Evolutionary conservation across 2,113 vertebrate species (phyloP), one percentile per base, ranked within the genome.

Genomic region (Brachyhypopomus gauderio): DNA sequence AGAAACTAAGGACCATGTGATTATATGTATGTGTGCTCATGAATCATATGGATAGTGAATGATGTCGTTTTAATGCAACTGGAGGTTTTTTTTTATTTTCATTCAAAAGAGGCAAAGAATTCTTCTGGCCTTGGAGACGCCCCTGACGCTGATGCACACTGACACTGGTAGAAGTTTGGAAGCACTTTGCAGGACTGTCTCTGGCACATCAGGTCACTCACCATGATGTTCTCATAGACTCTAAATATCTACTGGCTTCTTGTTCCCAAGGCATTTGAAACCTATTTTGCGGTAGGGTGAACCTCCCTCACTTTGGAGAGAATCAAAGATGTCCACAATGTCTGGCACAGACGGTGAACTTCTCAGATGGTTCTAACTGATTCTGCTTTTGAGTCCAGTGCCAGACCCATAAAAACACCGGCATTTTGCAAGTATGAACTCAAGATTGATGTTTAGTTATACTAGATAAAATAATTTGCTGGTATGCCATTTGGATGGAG

Each of bases 11-110:
- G 34, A 41, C 23, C 20, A 59, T 7, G 62, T 64, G 45, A 25
- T 63, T 4, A 63, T 19, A 64, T 64, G 23, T 63, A 62, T 30
- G 56, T 60, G 9, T 20, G 16, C 58, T 60, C 74, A 76, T 76
- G 41, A 63, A 76, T 76, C 74, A 76, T 76, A 36, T 76, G 34
- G 45, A 52, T 19, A 5, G 19, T 76, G 23, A 76, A 41, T 22
- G 22, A 1, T 76, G 58, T 76, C 22, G 60, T 38, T 38, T 7
- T 23, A 60, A 58, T 76, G n/a, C 36, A 63, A 22, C 12, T 63
- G 22, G 23, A 22, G 30, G 30, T 3, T 30, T 30, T 30, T 63
- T 76, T 63, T 60, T 59, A 1, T 11, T 36, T 52, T 14, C 45
- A 52, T 52, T 52, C 45, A 12, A 52, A 75, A 56, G 58, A 62